phyloP scores from a whole-genome alignment of 2,113 vertebrate genomes.

The Strix uralensis region DNA sequence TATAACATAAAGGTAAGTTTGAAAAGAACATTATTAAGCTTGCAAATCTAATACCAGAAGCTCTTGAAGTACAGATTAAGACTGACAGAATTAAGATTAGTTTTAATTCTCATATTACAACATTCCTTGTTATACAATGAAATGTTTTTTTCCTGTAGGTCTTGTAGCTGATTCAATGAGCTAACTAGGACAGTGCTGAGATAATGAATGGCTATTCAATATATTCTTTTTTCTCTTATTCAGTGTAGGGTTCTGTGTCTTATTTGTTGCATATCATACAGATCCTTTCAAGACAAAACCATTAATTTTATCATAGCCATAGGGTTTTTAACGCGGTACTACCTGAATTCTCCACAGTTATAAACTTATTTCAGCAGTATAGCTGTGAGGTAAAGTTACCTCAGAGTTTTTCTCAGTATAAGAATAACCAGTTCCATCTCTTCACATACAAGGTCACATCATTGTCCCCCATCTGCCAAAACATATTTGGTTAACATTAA shows the following conservation, averaged over 20 bases:
- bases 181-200: not conserved
- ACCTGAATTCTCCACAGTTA: not conserved
- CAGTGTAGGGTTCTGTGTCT: not conserved
- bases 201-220: not conserved
- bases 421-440: not conserved
- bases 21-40: not conserved
- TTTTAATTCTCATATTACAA: not conserved
- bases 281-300: not conserved
- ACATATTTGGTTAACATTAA: not conserved
- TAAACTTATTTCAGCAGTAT: not conserved
- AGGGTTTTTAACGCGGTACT: not conserved
- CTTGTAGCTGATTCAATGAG: not conserved
- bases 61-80: not conserved
- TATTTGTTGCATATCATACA: not conserved
- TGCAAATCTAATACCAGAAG: not conserved
- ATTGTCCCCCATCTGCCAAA: not conserved
- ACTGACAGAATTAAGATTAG: not conserved
- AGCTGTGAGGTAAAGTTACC: not conserved
- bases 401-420: not conserved
- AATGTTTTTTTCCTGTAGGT: not conserved
- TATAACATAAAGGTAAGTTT: not conserved
- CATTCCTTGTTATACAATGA: not conserved
- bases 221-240: not conserved
- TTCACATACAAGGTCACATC: not conserved
- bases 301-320: not conserved